Base-by-base conservation (phyloP, 2,113 vertebrate species). In the Accipiter virgatus region DNA sequence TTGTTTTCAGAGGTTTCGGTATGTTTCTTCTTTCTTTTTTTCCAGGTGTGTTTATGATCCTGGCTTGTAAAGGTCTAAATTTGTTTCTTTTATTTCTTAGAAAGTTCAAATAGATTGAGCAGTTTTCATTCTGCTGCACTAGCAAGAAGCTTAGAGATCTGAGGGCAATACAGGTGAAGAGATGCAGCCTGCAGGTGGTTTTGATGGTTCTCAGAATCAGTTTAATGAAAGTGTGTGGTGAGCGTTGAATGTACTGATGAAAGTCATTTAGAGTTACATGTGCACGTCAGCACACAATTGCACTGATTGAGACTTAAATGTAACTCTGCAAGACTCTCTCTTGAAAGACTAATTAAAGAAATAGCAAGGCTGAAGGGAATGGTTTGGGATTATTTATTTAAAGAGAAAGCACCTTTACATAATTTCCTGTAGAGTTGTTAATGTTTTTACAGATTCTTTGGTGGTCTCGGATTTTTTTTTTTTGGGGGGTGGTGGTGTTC, bases 251-350 rank as follows among this genome's bases (percentile, higher is more conserved):
- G 32, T 88, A 50, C 74, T 88, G 73, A 90, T 75, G 61, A n/a
- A 73, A 75, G 27, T 70, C 9, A 72, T 86, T 87, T 87, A 56
- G 34, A 83, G 86, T 77, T 86, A 47, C 50, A 45, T 7, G 10
- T 61, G 63, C 52, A 22, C 53, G 91, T 87, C 89, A 78, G 36
- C 80, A 95, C 67, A 90, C 91, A 91, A 19, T 88, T 84, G 47
- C 55, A 47, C 58, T 92, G 90, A 97, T 38, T 88, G 87, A 75
- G 59, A 79, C 47, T 72, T 83, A 66, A 81, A 70, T 70, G 78
- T 67, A 61, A 50, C 55, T 84, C 58, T 65, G n/a, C 75, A 81
- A 79, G 70, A 38, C 27, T 63, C 19, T 66, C 11, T 93, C 48
- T 86, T 80, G 53, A 87, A 81, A 90, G 38, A 42, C 34, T 77